A percentile compares a stretch with the other conserved stretches of the same genome.
Evolutionary conservation across 1,140 invertebrate species (phyloP).

Genomic region (Zaprionus davidi): DNA sequence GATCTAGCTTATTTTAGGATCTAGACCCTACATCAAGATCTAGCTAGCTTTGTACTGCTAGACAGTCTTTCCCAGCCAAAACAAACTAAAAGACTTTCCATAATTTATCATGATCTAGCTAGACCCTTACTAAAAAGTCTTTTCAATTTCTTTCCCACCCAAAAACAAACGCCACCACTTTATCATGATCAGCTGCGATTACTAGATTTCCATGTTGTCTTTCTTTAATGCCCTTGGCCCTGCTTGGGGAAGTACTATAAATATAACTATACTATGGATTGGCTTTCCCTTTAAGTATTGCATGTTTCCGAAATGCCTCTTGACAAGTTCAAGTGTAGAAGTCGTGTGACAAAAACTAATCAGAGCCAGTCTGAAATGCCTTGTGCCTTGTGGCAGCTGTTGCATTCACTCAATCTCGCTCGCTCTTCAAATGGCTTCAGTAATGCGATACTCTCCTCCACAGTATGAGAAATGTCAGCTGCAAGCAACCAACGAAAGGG

Average conservation of each 20-base stretch:
- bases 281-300: constrained; percentile 6
- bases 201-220: constrained; percentile 15
- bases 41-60: not conserved
- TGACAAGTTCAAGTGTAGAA: not conserved
- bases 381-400: constrained; percentile 48
- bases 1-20: not conserved
- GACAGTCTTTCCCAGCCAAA: not conserved
- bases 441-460: constrained; percentile 44
- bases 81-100: not conserved
- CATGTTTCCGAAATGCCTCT: constrained; percentile 16
- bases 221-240: constrained; percentile 28
- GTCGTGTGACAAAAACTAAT: constrained; percentile 54
- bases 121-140: not conserved
- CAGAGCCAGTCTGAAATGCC: constrained; percentile 5
- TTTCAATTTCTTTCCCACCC: constrained; percentile 1
- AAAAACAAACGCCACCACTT: constrained; percentile 5
- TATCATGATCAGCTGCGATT: constrained; percentile 22
- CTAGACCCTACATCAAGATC: not conserved
- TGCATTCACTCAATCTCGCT: constrained; percentile 44
- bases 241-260: not conserved
- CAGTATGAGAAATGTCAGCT: constrained; percentile 32
- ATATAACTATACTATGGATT: constrained; percentile 11
- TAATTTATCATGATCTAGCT: not conserved
- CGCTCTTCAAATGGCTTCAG: constrained; percentile 40
- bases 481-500: not conserved